Percentiles rank a stretch among this genome's conserved stretches.
Evolutionary conservation across 1,140 invertebrate species (phyloP).

Genomic region (Argopecten irradians): DNA sequence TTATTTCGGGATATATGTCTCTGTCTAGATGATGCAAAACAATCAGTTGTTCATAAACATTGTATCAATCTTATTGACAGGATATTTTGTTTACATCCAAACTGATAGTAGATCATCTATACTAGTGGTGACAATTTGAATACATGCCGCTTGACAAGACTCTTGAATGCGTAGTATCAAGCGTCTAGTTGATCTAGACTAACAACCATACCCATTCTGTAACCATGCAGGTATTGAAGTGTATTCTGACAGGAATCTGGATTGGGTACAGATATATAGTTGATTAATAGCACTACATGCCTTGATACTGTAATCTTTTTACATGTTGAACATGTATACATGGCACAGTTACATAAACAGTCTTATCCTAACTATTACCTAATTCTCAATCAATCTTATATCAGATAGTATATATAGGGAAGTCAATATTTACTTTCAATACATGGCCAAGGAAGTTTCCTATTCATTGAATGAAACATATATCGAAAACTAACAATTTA

Average conservation of each 20-base stretch:
- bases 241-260: neutral
- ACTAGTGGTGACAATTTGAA: no score
- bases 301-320: neutral
- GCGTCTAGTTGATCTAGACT: neutral
- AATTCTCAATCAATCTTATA: neutral
- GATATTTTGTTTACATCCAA: no score
- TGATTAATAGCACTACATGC: neutral
- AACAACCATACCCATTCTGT: neutral
- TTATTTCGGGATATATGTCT: no score
- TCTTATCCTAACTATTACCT: neutral
- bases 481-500: neutral
- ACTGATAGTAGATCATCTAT: no score
- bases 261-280: neutral
- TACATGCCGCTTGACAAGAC: no score
- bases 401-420: neutral
- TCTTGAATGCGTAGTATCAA: no score
- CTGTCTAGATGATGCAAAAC: no score
- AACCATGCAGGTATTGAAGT: neutral
- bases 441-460: neutral
- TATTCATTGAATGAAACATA: neutral
- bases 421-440: neutral
- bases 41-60: no score
- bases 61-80: no score
- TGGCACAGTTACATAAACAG: neutral
- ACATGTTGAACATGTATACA: neutral